Conservation (phyloP, 2,888 invertebrate species). For the Ditylenchus weischeri region DNA sequence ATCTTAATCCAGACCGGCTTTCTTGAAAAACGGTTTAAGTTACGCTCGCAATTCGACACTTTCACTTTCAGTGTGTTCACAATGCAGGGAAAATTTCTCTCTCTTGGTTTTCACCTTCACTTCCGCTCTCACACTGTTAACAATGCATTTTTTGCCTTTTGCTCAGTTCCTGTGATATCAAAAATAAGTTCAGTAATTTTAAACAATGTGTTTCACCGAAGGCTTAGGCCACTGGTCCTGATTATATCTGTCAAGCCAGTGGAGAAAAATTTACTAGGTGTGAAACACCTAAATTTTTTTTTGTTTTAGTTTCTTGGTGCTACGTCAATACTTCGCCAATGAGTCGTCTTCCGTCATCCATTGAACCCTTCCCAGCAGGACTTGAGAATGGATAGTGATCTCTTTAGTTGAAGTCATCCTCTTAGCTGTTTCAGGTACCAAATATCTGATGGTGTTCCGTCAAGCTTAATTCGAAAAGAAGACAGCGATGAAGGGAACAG, state of each 20-base stretch:
- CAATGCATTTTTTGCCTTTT: slow-evolving; percentile 76
- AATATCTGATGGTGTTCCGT: slow-evolving; percentile 27
- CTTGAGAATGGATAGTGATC: slow-evolving; percentile 71
- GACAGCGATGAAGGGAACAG: background rate
- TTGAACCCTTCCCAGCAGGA: slow-evolving; percentile 82
- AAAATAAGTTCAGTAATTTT: slow-evolving; percentile 31
- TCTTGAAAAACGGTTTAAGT: no score
- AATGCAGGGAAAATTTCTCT: no score
- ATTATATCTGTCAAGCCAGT: no score
- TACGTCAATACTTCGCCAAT: slow-evolving; percentile 74
- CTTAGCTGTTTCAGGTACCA: slow-evolving; percentile 57
- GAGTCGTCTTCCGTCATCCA: slow-evolving; percentile 84
- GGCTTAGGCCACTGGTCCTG: no score
- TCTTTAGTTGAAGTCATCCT: no score
- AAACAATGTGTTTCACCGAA: no score
- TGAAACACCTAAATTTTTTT: background rate
- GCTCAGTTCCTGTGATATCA: slow-evolving; percentile 35
- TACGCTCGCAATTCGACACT: no score
- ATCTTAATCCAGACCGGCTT: no score
- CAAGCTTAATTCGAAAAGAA: slow-evolving; percentile 9
- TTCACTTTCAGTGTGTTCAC: slow-evolving; percentile 80
- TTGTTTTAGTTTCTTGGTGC: slow-evolving; percentile 46
- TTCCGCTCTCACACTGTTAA: no score
- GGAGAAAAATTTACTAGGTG: no score
- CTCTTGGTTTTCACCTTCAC: no score